Evolutionary conservation across 2,113 vertebrate genomes (phyloP).

Genomic region (Pimephales promelas): DNA sequence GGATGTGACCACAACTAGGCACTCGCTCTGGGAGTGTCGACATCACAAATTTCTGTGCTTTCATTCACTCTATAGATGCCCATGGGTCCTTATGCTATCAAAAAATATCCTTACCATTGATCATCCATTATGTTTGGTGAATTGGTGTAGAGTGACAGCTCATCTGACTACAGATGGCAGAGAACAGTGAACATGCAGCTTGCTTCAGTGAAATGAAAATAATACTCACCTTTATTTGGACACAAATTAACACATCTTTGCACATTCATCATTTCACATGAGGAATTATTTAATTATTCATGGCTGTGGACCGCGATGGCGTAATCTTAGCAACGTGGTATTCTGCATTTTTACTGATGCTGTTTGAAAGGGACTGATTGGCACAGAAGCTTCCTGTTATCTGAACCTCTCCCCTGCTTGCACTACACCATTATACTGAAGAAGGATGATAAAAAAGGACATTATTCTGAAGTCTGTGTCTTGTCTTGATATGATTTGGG

Average conservation of each 20-base stretch:
- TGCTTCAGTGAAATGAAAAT: background rate
- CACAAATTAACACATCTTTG: conserved; percentile 16
- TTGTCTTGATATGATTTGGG: background rate
- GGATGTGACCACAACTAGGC: background rate
- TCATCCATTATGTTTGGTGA: background rate
- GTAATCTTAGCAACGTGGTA: conserved; percentile 7
- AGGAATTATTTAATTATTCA: conserved; percentile 28
- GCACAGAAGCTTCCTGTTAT: conserved; percentile 2
- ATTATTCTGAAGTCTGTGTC: background rate
- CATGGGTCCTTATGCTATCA: conserved; percentile 1
- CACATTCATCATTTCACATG: conserved; percentile 19
- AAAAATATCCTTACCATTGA: conserved; percentile 7
- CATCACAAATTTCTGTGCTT: background rate
- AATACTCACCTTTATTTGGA: conserved; percentile 34
- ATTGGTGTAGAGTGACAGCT: background rate
- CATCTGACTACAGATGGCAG: conserved; percentile 24
- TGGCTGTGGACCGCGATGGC: background rate
- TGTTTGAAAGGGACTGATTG: background rate
- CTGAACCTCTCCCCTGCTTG: background rate
- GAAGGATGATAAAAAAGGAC: background rate
- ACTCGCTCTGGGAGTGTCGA: background rate
- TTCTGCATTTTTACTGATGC: background rate
- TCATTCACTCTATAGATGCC: conserved; percentile 3
- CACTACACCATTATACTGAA: background rate
- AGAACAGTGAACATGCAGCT: background rate